Evolutionary conservation across 2,113 vertebrate species (phyloP), one percentile per base, ranked within the genome.

Genomic region (Euleptes europaea): DNA sequence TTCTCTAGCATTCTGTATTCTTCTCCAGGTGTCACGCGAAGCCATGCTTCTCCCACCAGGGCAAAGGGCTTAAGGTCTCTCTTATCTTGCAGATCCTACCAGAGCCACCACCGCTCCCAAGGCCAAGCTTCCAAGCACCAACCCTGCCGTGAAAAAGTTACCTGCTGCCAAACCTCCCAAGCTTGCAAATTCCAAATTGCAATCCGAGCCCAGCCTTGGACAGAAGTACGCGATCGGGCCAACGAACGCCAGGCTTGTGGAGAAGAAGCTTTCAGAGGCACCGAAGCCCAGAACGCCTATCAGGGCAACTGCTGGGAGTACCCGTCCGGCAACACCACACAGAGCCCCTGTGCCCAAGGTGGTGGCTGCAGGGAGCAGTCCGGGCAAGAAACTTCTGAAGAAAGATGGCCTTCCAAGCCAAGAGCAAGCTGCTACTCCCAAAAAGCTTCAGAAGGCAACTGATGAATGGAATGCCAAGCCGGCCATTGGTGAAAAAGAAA

Each of bases 221-320:
- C 82, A 35, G 89, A 79, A 47, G 66, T 82, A 57, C 13, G 89
- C 19, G 49, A 73, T 57, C 13, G 74, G 91, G 3, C 13, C 85
- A 19, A 14, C 65, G 3, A 84, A 83, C 8, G 38, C 86, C 0
- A 94, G 93, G 75, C 44, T 88, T 40, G 60, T 80, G 1, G 92
- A 95, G 1, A 96, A 95, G 67, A 74, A 60, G 19, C 10, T 85
- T 81, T 91, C 47, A 92, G 92, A 80, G 90, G 4, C 93, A 95
- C 54, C 83, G 90, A 10, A 88, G 86, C 67, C 79, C 86, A 33
- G 86, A 57, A 87, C 2, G 84, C 15, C 89, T 54, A 67, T 31
- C 84, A 91, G 72, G 88, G 76, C 82, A 23, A 65, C 82, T n/a
- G 87, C 85, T 38, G 80, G 54, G 84, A 74, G 38, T 84, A 86